These are phyloP conservation scores for Augochlora pura DNA, from an alignment of 1,140 invertebrate species.

Conservation along the genomic window DNA sequence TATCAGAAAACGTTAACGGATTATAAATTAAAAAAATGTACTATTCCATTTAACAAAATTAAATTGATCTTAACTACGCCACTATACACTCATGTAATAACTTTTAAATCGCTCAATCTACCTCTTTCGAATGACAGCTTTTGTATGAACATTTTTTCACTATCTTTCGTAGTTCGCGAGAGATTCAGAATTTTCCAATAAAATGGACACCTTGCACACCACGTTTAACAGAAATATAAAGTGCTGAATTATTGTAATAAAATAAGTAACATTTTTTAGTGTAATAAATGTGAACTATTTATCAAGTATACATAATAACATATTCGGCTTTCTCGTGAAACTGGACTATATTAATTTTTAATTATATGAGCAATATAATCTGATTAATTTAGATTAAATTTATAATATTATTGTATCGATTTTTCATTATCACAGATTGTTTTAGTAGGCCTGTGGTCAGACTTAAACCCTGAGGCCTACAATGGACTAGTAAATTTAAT, in stretches of 20 bases:
- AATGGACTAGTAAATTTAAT: constrained; percentile 73
- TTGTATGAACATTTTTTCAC: no score
- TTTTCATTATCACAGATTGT: constrained; percentile 79
- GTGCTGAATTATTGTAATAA: neutral
- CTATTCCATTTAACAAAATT: no score
- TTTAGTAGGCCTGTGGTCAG: constrained; percentile 73
- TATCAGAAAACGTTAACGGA: no score
- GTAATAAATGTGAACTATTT: constrained; percentile 33
- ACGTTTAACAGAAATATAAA: constrained; percentile 10
- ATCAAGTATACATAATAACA: constrained; percentile 30
- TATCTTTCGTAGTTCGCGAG: no score
- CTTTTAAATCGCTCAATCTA: no score
- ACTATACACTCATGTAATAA: no score
- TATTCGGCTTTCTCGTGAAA: constrained; percentile 27
- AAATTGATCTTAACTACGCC: no score
- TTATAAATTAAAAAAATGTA: no score
- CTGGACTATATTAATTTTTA: constrained; percentile 44
- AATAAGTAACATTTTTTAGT: constrained; percentile 5
- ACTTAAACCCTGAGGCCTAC: constrained; percentile 64
- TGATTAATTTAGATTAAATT: constrained; percentile 62
- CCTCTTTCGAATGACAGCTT: no score
- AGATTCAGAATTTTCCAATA: no score
- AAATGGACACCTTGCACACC: no score
- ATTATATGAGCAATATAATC: constrained; percentile 64
- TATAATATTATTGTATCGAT: constrained; percentile 78